These are phyloP conservation scores for Vireo griseus DNA, from an alignment of 2,797 vertebrate species.

Conservation along the genomic window DNA sequence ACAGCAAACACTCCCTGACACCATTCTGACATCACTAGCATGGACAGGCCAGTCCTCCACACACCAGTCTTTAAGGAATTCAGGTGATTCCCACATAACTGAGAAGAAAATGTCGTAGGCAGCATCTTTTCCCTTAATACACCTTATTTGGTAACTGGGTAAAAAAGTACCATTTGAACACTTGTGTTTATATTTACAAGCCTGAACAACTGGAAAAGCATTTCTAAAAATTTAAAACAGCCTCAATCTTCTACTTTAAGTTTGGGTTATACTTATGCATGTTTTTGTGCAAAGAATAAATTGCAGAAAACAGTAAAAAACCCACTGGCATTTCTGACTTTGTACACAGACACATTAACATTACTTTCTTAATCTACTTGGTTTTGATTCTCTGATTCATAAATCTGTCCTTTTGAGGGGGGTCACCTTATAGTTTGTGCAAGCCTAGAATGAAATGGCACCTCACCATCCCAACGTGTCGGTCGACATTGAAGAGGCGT, in stretches of 20 bases:
- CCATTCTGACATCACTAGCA: background rate
- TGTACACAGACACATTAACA: background rate
- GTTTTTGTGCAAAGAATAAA: background rate
- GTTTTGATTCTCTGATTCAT: background rate
- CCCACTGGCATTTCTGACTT: background rate
- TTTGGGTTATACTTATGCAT: background rate
- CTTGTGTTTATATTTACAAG: background rate
- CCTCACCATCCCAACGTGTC: slow-evolving; percentile 95
- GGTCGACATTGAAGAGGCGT: slow-evolving; percentile 96
- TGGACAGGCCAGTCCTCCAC: fast-evolving
- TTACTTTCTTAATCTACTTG: background rate
- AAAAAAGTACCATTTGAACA: background rate
- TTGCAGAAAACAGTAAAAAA: background rate
- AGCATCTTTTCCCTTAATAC: background rate
- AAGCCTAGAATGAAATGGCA: background rate
- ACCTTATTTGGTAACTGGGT: background rate
- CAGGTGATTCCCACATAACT: background rate
- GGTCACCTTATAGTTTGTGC: background rate
- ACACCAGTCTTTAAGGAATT: background rate
- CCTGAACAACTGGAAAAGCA: background rate
- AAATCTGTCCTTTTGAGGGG: background rate
- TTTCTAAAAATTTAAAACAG: background rate
- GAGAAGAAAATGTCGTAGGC: background rate
- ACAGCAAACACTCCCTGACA: background rate
- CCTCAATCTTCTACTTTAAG: background rate